Base-by-base conservation (phyloP, 2,797 vertebrate genomes). In the Delichon dasypus region DNA sequence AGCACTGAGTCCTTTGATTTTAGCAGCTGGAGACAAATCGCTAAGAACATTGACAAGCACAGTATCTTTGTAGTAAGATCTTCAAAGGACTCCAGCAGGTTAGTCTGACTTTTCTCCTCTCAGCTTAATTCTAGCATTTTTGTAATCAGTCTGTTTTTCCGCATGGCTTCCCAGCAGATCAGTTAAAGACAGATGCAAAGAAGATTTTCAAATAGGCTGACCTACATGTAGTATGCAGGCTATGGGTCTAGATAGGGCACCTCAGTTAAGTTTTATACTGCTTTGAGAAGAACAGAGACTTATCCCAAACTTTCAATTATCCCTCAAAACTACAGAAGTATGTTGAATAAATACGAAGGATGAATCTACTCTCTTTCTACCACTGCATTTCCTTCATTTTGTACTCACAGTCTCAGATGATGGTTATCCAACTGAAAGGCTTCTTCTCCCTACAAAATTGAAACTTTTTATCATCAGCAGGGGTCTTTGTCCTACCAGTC, bases 41-140 rank as follows among this genome's bases (percentile, higher is more conserved):
- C 74, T 82, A 57, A 92, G 87, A 60, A 85, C 65, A 79, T 7
- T 82, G 94, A 88, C 57, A 91, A 4, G 17, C 74, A 60, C 83
- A 87, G 50, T 60, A 94, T 74, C 68, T 73, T 81, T 88, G 80
- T 66, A 92, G 55, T 67, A 78, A 86, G 54, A 94, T 86, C 89
- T 95, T 95, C 94, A 96, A 93, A 94, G 85, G 89, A 92, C 66
- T 92, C 76, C 89, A 82, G 93, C 81, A 93, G 79, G 71, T 94
- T 94, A 86, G 50, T 86, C 80, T 93, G 74, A 38, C 84, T 90
- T 85, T 92, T 90, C 72, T 79, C 57, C 3, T 8, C n/a, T 76
- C 61, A 76, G 72, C 14, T 95, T 87, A 90, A 90, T 82, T 93
- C 79, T 53, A 85, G 34, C 48, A 8, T 51, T 94, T 85, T 89